Evolutionary conservation across 2,888 invertebrate species (phyloP).

Genomic region (Synanthedon myopaeformis): DNA sequence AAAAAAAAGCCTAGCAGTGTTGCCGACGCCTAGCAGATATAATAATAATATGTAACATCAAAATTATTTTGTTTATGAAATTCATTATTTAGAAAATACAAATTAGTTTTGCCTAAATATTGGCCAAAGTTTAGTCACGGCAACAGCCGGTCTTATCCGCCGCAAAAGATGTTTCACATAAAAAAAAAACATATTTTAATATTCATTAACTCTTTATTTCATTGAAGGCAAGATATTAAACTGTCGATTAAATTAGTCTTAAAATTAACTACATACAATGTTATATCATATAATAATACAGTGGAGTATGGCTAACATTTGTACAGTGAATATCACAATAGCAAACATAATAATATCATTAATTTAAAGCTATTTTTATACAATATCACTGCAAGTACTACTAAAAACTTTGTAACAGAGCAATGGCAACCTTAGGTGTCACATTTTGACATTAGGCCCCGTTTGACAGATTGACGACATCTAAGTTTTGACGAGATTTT

Average conservation of each 20-base stretch:
- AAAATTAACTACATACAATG: conserved; percentile 10
- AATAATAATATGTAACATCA: too few species aligned
- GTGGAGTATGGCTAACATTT: conserved; percentile 38
- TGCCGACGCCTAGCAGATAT: too few species aligned
- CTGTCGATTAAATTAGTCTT: conserved; percentile 2
- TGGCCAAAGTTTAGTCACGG: too few species aligned
- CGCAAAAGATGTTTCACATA: too few species aligned
- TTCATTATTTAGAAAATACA: too few species aligned
- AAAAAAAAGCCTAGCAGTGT: too few species aligned
- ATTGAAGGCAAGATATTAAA: conserved; percentile 46
- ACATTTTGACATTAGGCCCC: too few species aligned
- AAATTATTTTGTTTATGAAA: too few species aligned
- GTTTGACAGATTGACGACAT: too few species aligned
- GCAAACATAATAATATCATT: conserved; percentile 42
- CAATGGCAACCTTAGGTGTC: not conserved
- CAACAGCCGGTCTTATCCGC: too few species aligned
- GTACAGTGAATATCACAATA: conserved; percentile 62
- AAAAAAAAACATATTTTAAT: not conserved
- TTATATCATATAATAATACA: conserved; percentile 1
- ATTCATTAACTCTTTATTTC: conserved; percentile 37
- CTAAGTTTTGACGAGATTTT: too few species aligned
- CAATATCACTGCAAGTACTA: not conserved
- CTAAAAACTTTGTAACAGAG: not conserved
- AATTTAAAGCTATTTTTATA: conserved; percentile 43
- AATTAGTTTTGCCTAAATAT: too few species aligned